A percentile compares a stretch with the other conserved stretches of the same genome.
These are phyloP conservation scores for Peucedramus taeniatus DNA, from an alignment of 2,113 vertebrate genomes.

Conservation along the genomic window DNA sequence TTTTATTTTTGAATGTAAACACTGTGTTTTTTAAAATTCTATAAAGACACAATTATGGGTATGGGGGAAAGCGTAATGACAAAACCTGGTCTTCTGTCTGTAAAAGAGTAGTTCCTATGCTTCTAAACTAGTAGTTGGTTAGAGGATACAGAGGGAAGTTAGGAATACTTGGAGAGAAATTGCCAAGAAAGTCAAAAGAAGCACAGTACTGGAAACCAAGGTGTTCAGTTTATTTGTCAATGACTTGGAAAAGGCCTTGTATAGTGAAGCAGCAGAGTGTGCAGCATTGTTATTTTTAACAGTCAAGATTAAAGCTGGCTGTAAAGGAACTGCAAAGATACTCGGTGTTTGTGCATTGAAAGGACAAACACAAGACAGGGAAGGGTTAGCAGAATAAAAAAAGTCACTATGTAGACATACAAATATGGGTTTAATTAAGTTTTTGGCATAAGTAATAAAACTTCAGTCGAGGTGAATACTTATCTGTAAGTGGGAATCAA, in stretches of 20 bases:
- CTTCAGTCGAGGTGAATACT: neutral
- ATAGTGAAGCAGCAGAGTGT: neutral
- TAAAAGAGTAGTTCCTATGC: neutral
- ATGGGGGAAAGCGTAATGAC: neutral
- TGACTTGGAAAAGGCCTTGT: neutral
- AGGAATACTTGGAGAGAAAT: neutral
- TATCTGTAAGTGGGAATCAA: neutral
- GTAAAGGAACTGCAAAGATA: neutral
- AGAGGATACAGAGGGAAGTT: neutral
- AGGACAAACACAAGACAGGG: neutral
- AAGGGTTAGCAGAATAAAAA: neutral
- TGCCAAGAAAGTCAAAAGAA: neutral
- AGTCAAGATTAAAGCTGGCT: neutral
- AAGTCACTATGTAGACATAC: neutral
- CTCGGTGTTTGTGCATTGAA: rapidly evolving
- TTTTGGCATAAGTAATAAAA: neutral
- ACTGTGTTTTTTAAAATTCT: neutral
- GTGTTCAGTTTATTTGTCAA: neutral
- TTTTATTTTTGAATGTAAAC: neutral
- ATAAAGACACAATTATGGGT: neutral
- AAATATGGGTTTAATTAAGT: neutral
- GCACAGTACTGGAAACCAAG: neutral
- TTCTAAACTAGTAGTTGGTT: neutral
- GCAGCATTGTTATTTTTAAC: neutral
- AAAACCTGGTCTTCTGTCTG: neutral